Evolutionary conservation across 2,113 vertebrate species (phyloP).

Genomic region (Tupaia chinensis): DNA sequence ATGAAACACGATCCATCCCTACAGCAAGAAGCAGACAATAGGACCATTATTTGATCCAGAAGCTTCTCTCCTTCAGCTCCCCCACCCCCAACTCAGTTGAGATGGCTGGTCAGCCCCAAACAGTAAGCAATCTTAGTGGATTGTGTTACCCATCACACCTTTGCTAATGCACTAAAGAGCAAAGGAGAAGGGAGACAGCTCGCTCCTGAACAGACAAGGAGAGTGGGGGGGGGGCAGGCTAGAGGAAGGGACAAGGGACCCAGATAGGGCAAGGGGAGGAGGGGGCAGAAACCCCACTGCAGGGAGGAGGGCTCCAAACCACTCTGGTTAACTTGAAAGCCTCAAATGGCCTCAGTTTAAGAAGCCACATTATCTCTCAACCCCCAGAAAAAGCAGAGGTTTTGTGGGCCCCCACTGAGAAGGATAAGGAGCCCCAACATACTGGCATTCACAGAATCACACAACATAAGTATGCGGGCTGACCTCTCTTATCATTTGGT

Average conservation of each 20-base stretch:
- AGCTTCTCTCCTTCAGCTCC: background rate
- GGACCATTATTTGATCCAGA: slow-evolving; percentile 69
- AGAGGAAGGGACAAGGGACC: background rate
- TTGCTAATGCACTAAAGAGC: background rate
- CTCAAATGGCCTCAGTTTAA: background rate
- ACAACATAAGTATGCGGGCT: background rate
- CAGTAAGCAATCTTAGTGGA: background rate
- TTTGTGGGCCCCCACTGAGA: background rate
- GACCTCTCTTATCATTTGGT: slow-evolving; percentile 49
- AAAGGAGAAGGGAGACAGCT: background rate
- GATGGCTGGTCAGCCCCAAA: slow-evolving; percentile 12
- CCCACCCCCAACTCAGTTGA: background rate
- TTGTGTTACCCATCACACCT: slow-evolving; percentile 37
- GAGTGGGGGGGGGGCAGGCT: rapidly evolving
- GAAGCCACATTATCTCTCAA: background rate
- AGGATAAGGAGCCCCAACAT: background rate
- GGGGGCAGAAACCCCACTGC: background rate
- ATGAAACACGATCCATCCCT: slow-evolving; percentile 71
- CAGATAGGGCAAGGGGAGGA: too few species aligned
- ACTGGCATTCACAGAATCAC: slow-evolving; percentile 10
- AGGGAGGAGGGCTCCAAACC: background rate
- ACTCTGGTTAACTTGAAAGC: background rate
- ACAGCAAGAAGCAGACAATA: slow-evolving; percentile 71
- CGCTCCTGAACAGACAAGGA: background rate
- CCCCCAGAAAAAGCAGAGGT: background rate